Evolutionary conservation across 1,140 invertebrate genomes (phyloP).

Genomic region (Hypsibius dujardini): DNA sequence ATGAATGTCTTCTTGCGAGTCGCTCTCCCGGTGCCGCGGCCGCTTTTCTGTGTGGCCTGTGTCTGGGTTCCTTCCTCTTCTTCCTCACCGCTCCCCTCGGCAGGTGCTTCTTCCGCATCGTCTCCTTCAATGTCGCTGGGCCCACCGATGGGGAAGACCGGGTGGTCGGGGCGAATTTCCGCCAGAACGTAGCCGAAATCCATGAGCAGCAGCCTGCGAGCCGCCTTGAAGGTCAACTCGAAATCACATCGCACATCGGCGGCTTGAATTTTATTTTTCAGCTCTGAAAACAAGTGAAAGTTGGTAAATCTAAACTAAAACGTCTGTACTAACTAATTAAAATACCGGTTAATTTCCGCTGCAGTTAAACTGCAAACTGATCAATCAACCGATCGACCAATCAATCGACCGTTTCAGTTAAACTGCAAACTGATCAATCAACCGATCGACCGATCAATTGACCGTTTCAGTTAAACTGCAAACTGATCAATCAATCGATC

Average conservation of each 20-base stretch:
- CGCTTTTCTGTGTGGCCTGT: neutral
- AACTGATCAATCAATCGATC: too few species aligned
- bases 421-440: too few species aligned
- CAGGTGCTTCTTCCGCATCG: neutral
- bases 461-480: too few species aligned
- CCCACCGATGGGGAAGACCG: neutral
- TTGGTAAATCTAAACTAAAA: too few species aligned
- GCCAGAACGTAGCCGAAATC: constrained; percentile 15
- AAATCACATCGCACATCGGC: neutral
- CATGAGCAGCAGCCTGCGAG: neutral
- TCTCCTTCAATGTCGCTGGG: neutral
- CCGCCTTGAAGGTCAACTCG: neutral
- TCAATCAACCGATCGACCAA: too few species aligned
- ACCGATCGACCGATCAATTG: too few species aligned
- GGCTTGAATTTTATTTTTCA: too few species aligned
- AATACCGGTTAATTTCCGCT: too few species aligned
- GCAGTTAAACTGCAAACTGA: too few species aligned
- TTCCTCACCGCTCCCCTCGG: neutral
- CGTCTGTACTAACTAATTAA: too few species aligned
- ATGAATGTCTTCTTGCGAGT: neutral
- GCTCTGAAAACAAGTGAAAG: too few species aligned
- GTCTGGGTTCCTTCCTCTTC: neutral
- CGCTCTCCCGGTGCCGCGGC: neutral
- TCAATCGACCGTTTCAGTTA: too few species aligned
- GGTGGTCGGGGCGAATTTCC: neutral